Evolutionary conservation across 2,797 vertebrate species (phyloP).

Genomic region (Cyprinodon diabolis): DNA sequence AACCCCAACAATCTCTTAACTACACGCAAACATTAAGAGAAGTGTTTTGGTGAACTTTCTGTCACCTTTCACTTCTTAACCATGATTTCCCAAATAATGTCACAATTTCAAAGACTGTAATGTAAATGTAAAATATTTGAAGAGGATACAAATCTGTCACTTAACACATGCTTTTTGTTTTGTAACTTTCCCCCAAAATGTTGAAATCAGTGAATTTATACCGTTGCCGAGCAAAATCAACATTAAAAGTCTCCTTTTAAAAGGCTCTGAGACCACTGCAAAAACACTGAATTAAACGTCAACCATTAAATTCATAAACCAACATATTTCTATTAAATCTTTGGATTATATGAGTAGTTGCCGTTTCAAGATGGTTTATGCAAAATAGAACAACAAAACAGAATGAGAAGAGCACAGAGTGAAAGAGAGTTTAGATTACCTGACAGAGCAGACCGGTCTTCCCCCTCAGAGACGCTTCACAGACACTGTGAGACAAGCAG

Average conservation of each 20-base stretch:
- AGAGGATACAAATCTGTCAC: not conserved
- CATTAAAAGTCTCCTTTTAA: not conserved
- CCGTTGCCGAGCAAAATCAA: not conserved
- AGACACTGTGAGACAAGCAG: slow-evolving; percentile 79
- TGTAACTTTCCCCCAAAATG: not conserved
- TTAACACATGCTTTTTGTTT: not conserved
- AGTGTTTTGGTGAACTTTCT: not conserved
- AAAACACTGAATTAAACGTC: not conserved
- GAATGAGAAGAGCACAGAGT: slow-evolving; percentile 40
- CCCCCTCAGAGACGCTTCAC: slow-evolving; percentile 79
- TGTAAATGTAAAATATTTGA: not conserved
- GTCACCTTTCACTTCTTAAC: not conserved
- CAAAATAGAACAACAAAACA: slow-evolving; percentile 30
- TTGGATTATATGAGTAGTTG: not conserved
- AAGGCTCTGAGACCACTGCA: not conserved
- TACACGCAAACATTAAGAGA: not conserved
- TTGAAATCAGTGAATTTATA: not conserved
- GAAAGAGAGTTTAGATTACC: slow-evolving; percentile 72
- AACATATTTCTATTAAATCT: not conserved
- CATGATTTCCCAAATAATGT: not conserved
- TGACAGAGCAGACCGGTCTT: slow-evolving; percentile 78
- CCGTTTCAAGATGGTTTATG: slow-evolving; percentile 22
- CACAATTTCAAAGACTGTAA: not conserved
- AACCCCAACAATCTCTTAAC: not conserved
- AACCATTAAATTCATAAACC: slow-evolving; percentile 10